Evolutionary conservation across 2,888 invertebrate genomes (phyloP), one percentile per base, ranked within the genome.

Genomic region (Zonitis immaculata): DNA sequence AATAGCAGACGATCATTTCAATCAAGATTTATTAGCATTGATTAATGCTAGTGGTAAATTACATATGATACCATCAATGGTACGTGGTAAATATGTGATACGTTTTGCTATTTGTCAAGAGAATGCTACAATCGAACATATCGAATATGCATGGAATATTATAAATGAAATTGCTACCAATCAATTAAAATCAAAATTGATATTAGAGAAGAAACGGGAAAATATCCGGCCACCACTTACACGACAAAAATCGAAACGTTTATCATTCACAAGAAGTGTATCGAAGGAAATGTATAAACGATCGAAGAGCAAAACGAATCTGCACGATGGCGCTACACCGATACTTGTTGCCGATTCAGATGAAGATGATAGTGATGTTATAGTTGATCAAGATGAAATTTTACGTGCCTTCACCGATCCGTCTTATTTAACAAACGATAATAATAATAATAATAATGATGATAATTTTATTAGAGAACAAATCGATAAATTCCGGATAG

Each of bases 41-140:
- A 86, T 94, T 60, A 94, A 94, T 71, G 88, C 88, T 14, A 88
- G 89, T 0, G 91, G 91, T 0, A 85, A 86, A 66, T 79, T 93
- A 48, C 91, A 92, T 74, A 91, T 94, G 91, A 90, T 91, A 42
- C 91, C 91, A 0, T 86, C 90, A 0, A 82, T 87, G 64, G 82
- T 91, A 1, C 85, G 83, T 72, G 86, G 86, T 46, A 83, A 86
- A 71, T 91, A 88, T 71, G 83, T 87, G 28, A 82, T 75, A 14
- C 60, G 91, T 50, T 93, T 94, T 76, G 91, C 90, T 69, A 87
- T 94, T 0, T 87, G 87, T 42, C 82, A 87, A 16, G 90, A 93
- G 71, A 80, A 88, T 64, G 89, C 92, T 3, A 81, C 76, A 0
- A 87, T 89, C 51, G 81, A 82, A 42, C 87, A 92, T 68, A 85